Conservation (phyloP, 2,888 invertebrate genomes). For the Zaprionus lineosus region DNA sequence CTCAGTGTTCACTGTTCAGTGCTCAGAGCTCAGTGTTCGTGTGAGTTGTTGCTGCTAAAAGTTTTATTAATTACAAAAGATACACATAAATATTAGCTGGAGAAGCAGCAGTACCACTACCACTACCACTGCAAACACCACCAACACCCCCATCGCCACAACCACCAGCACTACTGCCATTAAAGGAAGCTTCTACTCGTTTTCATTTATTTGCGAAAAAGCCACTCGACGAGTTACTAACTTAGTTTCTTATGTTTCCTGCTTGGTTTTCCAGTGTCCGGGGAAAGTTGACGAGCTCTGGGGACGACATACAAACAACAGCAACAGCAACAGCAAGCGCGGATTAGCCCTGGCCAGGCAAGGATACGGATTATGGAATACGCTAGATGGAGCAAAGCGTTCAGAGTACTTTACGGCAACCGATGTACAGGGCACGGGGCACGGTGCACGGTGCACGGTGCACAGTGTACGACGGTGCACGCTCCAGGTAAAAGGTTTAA, state of each 20-base stretch:
- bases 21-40: conserved; percentile 15
- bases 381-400: conserved; percentile 3
- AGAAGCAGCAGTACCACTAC: conserved; percentile 23
- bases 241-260: conserved; percentile 59
- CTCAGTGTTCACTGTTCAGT: too few species aligned
- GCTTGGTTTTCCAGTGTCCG: conserved; percentile 48
- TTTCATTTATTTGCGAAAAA: conserved; percentile 55
- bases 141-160: conserved; percentile 20
- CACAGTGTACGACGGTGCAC: too few species aligned
- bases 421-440: too few species aligned
- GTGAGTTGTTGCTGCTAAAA: conserved; percentile 49
- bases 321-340: not conserved
- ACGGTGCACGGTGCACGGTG: too few species aligned
- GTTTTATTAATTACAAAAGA: conserved; percentile 77
- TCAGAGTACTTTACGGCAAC: too few species aligned
- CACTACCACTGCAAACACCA: conserved; percentile 3
- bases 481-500: too few species aligned
- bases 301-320: conserved; percentile 39
- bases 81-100: conserved; percentile 66
- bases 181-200: conserved; percentile 38
- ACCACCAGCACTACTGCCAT: not conserved
- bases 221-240: conserved; percentile 71
- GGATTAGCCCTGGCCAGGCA: conserved; percentile 33
- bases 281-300: conserved; percentile 48
- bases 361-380: conserved; percentile 9